Evolutionary conservation across 2,113 vertebrate genomes (phyloP), one percentile per base, ranked within the genome.

Genomic region (Hiodon alosoides): DNA sequence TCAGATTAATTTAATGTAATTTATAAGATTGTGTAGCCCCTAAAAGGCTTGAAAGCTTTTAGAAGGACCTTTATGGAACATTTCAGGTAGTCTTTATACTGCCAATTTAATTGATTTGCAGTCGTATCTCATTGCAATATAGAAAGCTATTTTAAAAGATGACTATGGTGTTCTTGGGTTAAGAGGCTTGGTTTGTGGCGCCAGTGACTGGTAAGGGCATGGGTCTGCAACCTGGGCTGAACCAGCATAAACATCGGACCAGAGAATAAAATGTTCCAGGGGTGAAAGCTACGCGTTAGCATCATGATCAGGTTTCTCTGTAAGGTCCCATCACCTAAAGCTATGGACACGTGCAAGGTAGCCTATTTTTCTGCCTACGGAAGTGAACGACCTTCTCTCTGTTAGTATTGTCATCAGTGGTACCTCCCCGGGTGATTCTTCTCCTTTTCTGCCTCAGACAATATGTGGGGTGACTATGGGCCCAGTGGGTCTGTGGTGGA

Each of bases 381-480:
- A 31, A 31, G 31, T 31, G 31, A 31, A 31, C 31, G 31, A 2
- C 31, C 31, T 31, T 31, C 2, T 31, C 31, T 31, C 31, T 31
- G 31, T 31, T 31, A 31, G 31, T 31, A 31, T 31, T 31, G 31
- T 31, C 2, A 31, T 31, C 31, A 31, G 31, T 31, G 31, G 31
- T 31, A 31, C 31, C 31, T 2, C 31, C 31, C 31, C 31, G 31
- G 31, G 31, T 9, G 58, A 14, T 14, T 59, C 14, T 14, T 59
- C 4, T 59, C 9, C 8, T 3, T 59, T 5, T 2, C 9, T 10
- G 7, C 71, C 9, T 13, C 60, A 98, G 96, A 96, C 16, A 98
- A 98, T 81, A 78, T 98, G 59, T 98, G 96, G 96, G 90, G 92
- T 17, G 1, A 83, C 0, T 98, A 98, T n/a, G 85, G 88, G 0